These are phyloP conservation scores for Aleiodes leptofemur DNA, from an alignment of 2,888 invertebrate genomes.

Conservation along the genomic window DNA sequence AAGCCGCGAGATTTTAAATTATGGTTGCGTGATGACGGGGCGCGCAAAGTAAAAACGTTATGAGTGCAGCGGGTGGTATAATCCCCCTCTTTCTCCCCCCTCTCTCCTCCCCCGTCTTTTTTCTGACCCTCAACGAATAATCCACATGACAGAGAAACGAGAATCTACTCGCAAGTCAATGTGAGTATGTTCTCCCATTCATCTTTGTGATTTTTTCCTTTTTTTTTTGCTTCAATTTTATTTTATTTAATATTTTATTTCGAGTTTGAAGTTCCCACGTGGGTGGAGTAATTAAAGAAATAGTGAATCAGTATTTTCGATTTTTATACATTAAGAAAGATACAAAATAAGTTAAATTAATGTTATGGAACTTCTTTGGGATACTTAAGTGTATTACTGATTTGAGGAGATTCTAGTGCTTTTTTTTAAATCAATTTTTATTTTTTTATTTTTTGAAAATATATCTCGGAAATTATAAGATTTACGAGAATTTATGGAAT, in stretches of 20 bases:
- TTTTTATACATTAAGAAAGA: too few relatives aligned
- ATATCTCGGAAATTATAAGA: too few relatives aligned
- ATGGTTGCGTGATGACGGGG: constrained; percentile 60
- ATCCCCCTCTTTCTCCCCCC: constrained; percentile 19
- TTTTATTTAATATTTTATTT: too few relatives aligned
- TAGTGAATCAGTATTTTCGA: too few relatives aligned
- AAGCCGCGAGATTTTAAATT: constrained; percentile 56
- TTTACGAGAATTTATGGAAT: too few relatives aligned
- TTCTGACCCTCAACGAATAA: neutral
- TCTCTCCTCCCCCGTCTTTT: too few relatives aligned
- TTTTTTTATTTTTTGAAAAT: too few relatives aligned
- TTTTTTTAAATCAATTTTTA: neutral
- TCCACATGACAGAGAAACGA: constrained; percentile 47
- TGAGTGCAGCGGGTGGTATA: constrained; percentile 54
- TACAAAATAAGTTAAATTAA: neutral
- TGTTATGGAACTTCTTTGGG: constrained; percentile 5
- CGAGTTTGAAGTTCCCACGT: neutral
- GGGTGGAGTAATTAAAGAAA: neutral
- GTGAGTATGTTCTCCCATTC: constrained; percentile 26
- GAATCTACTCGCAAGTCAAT: constrained; percentile 25
- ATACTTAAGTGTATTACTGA: neutral
- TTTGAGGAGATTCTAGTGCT: neutral
- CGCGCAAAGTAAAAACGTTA: constrained; percentile 44
- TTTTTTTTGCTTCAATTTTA: neutral
- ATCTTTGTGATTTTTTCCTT: neutral